phyloP scores from a whole-genome alignment of 2,888 invertebrate species.

The Leptinotarsa juncta region DNA sequence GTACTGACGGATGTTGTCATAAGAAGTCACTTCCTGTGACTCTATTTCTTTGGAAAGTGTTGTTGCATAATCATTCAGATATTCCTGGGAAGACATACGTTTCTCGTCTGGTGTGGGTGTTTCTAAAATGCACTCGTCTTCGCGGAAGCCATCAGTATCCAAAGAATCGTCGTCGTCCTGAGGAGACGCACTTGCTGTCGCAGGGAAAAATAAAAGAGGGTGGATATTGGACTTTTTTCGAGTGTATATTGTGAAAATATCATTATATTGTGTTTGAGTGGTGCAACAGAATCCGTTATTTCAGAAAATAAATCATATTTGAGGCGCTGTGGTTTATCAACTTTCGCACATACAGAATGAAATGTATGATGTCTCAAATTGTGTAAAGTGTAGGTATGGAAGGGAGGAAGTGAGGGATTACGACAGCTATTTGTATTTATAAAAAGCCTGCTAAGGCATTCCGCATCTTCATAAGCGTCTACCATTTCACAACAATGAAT shows the following conservation, averaged over 20 bases:
- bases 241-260: constrained; percentile 40
- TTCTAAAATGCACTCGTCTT: constrained; percentile 67
- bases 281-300: constrained; percentile 51
- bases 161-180: constrained; percentile 70
- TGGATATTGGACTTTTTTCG: constrained; percentile 41
- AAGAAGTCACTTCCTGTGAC: constrained; percentile 61
- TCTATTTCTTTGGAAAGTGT: constrained; percentile 53
- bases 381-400: constrained; percentile 45
- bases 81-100: constrained; percentile 38
- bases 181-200: constrained; percentile 66
- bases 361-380: constrained; percentile 47
- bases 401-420: constrained; percentile 54
- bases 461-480: constrained; percentile 60
- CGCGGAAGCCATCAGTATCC: constrained; percentile 69
- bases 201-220: constrained; percentile 52
- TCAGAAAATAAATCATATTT: constrained; percentile 62
- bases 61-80: constrained; percentile 37
- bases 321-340: constrained; percentile 51
- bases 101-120: constrained; percentile 64
- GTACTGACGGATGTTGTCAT: constrained; percentile 61
- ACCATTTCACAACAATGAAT: constrained; percentile 50
- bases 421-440: constrained; percentile 60
- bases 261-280: constrained; percentile 37
- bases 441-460: constrained; percentile 63
- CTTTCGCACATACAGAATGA: constrained; percentile 53